Evolutionary conservation across 2,888 invertebrate species (phyloP).

Genomic region (Acrocyrtus sp.): DNA sequence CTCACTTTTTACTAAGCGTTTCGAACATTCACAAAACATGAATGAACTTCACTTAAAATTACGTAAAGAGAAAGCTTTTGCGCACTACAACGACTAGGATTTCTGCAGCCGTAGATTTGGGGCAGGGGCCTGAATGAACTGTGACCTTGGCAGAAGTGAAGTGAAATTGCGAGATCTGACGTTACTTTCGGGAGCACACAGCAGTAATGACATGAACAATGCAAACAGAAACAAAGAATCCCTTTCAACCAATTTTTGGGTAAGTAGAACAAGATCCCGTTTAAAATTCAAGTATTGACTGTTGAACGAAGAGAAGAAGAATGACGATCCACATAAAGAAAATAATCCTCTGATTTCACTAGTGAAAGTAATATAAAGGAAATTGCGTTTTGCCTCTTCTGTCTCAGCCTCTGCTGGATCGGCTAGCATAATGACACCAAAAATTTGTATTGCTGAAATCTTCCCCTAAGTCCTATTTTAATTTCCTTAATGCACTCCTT

Average conservation of each 20-base stretch:
- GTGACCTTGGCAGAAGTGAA: too few species aligned
- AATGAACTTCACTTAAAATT: too few species aligned
- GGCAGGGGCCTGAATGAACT: too few species aligned
- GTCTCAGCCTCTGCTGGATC: constrained; percentile 13
- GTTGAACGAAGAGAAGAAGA: constrained; percentile 8
- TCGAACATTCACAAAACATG: too few species aligned
- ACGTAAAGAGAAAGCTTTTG: too few species aligned
- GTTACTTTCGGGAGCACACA: background rate
- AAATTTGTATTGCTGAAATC: background rate
- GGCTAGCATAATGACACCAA: constrained; percentile 43
- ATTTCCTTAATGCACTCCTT: constrained; percentile 27
- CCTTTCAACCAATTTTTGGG: constrained; percentile 36
- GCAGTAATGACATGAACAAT: background rate
- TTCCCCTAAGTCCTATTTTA: too few species aligned
- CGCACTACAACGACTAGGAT: constrained; percentile 7
- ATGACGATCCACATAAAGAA: constrained; percentile 15
- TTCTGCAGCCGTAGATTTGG: constrained; percentile 10
- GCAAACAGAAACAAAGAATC: constrained; percentile 2
- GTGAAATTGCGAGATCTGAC: background rate
- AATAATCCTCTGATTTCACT: constrained; percentile 3
- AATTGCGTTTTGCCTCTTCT: constrained; percentile 10
- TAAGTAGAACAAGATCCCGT: constrained; percentile 29
- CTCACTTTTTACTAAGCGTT: too few species aligned
- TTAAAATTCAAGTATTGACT: constrained; percentile 26
- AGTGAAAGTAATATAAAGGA: background rate